Evolutionary conservation across 2,797 vertebrate genomes (phyloP).

Genomic region (Spatula clypeata): DNA sequence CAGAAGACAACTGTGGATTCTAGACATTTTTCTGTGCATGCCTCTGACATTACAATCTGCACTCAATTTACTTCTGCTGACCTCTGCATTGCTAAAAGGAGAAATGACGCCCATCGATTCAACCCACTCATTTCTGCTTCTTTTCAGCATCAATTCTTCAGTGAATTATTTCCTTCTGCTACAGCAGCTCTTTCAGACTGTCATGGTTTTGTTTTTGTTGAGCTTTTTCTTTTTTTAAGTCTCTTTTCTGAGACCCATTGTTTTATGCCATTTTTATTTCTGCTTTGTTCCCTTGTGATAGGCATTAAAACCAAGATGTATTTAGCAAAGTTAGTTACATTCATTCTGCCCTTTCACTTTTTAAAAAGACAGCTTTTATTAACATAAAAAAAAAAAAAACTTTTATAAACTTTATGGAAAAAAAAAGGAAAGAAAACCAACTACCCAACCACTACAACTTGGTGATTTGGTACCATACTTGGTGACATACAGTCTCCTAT

Average conservation of each 20-base stretch:
- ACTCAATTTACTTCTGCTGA: constrained; percentile 43
- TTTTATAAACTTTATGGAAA: not conserved
- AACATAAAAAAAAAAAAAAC: not conserved
- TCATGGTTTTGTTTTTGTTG: not conserved
- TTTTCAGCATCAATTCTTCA: constrained; percentile 31
- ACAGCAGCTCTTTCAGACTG: not conserved
- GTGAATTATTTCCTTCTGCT: constrained; percentile 21
- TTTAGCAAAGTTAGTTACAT: constrained; percentile 25
- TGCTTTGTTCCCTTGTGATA: constrained; percentile 16
- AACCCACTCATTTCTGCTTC: constrained; percentile 43
- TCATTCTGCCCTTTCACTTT: constrained; percentile 6
- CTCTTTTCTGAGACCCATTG: not conserved
- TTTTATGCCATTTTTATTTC: constrained; percentile 36
- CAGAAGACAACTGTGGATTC: not conserved
- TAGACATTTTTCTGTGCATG: not conserved
- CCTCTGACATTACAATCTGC: constrained; percentile 2
- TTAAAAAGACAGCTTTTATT: not conserved
- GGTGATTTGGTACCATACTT: not conserved
- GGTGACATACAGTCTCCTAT: not conserved
- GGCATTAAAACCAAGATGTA: not conserved
- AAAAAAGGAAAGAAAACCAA: not conserved
- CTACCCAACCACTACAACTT: not conserved
- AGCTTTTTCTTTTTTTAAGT: not conserved
- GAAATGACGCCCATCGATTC: not conserved
- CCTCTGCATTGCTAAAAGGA: constrained; percentile 38